Conservation (phyloP, 2,888 invertebrate genomes). For the Helleia helle region DNA sequence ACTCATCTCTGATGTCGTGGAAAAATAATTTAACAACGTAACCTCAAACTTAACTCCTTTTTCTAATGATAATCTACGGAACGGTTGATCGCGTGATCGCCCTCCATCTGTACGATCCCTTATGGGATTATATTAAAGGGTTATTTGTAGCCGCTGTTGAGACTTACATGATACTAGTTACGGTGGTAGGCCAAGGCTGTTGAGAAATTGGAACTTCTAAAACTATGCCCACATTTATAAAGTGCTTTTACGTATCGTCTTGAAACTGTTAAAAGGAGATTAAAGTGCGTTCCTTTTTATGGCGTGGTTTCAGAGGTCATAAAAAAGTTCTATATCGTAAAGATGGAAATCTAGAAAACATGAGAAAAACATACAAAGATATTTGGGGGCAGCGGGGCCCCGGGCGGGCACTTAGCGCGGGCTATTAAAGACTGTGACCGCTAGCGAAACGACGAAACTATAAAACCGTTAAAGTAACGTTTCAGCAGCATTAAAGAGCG, state of each 20-base stretch:
- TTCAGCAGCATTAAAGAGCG: conserved; percentile 72
- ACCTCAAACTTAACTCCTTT: too few species aligned
- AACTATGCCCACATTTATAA: too few species aligned
- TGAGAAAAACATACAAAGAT: conserved; percentile 57
- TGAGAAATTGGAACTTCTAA: too few species aligned
- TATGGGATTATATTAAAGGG: too few species aligned
- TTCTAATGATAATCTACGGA: too few species aligned
- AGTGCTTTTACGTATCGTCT: conserved; percentile 2
- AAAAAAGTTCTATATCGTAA: conserved; percentile 53
- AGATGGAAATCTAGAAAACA: conserved; percentile 62
- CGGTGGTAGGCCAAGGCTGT: too few species aligned
- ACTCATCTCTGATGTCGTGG: too few species aligned
- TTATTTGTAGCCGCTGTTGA: too few species aligned
- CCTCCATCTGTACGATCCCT: too few species aligned
- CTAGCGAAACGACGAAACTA: conserved; percentile 68
- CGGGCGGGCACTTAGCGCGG: conserved; percentile 68
- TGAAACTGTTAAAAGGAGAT: conserved; percentile 10
- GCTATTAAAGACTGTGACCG: conserved; percentile 70
- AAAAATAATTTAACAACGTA: too few species aligned
- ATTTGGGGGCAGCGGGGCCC: conserved; percentile 57
- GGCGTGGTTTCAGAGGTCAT: conserved; percentile 27
- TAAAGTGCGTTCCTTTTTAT: conserved; percentile 15
- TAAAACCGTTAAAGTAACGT: conserved; percentile 74
- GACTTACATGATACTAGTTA: too few species aligned
- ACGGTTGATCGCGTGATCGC: too few species aligned